Evolutionary conservation across 1,140 invertebrate species (phyloP).

Genomic region (Phenacoccus solenopsis): DNA sequence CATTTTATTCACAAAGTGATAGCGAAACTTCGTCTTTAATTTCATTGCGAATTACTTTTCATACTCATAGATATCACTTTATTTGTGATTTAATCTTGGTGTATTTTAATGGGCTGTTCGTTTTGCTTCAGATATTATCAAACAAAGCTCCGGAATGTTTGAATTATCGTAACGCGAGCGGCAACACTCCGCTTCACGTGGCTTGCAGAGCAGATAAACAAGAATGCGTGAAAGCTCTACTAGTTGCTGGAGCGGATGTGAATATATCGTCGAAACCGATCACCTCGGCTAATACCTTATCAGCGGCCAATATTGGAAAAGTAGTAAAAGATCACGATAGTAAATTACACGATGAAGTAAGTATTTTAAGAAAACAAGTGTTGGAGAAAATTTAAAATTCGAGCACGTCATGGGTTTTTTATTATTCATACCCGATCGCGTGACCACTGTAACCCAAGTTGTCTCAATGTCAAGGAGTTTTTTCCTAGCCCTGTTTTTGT

Average conservation of each 20-base stretch:
- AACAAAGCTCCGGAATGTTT: slow-evolving; percentile 35
- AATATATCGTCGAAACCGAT: slow-evolving; percentile 42
- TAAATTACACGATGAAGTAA: slow-evolving; percentile 17
- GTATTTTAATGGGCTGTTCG: too few species aligned
- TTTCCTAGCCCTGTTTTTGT: too few species aligned
- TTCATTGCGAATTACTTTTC: too few species aligned
- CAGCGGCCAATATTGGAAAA: slow-evolving; percentile 3
- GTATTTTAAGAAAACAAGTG: background rate
- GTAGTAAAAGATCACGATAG: background rate
- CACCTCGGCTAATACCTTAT: background rate
- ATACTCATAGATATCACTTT: too few species aligned
- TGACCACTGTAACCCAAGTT: background rate
- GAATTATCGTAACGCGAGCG: slow-evolving; percentile 66
- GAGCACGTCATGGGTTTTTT: background rate
- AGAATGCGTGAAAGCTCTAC: slow-evolving; percentile 71
- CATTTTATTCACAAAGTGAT: too few species aligned
- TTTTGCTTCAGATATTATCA: slow-evolving; percentile 21
- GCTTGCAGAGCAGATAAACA: slow-evolving; percentile 72
- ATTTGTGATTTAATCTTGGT: too few species aligned
- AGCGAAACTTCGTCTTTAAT: too few species aligned
- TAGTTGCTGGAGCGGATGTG: slow-evolving; percentile 71
- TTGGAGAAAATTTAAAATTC: background rate
- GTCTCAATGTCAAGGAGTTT: background rate
- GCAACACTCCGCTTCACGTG: slow-evolving; percentile 72
- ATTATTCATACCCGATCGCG: background rate